Base-by-base conservation (phyloP, 1,140 invertebrate genomes). In the Manduca sexta region DNA sequence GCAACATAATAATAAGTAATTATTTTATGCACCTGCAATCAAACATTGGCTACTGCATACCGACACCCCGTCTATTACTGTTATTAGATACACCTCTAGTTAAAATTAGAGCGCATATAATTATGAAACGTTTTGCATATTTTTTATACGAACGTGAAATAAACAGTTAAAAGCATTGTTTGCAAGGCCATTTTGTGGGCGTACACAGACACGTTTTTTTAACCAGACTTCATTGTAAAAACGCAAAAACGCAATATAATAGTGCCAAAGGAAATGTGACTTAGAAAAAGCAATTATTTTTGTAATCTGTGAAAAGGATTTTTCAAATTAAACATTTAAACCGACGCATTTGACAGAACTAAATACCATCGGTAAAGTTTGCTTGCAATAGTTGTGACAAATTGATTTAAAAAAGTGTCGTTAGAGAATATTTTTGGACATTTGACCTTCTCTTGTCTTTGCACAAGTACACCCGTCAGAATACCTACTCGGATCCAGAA, bases 391-490 rank as follows among this genome's bases (percentile, higher is more conserved):
- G 35, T 42, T 51, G 56, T 52, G 38, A 62, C 52, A 34, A 63
- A 63, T 59, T 48, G 49, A 56, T 49, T 43, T 43, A 52, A 64
- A 60, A 64, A 60, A 56, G 40, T 56, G 52, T 53, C 56, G 48
- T 56, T 57, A 56, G 38, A 39, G 49, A 49, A 53, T 52, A 53
- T 62, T 62, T 66, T 62, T 42, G 49, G 41, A 39, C 29, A 21
- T 41, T 34, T 50, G 56, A 56, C 64, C 64, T 65, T 65, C 58
- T 39, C 17, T 53, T 52, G 53, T 59, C 59, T 61, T 49, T 55
- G 52, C 41, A 40, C 21, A 42, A 21, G 40, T 21, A 42, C 45
- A 52, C 56, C 61, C 26, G 56, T 55, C 56, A 45, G 12, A 12
- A 21, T 21, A n/a, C 21, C 17, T 26, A 26, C 21, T 26, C 21